Conservation (phyloP, 1,140 invertebrate genomes). For the Reticulitermes speratus region DNA sequence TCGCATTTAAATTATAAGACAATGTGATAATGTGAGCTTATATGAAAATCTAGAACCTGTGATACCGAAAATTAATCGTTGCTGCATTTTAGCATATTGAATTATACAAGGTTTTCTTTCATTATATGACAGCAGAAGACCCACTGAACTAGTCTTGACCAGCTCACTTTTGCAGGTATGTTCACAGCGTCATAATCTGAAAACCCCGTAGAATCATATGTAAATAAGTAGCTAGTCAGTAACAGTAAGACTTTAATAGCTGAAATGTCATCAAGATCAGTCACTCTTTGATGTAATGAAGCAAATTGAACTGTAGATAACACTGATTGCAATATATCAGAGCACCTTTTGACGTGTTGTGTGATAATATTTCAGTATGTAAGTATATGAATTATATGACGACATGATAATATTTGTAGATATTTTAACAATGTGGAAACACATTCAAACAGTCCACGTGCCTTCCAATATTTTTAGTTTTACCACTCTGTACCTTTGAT, state of each 20-base stretch:
- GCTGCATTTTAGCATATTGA: background rate
- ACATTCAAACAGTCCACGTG: background rate
- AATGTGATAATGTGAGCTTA: background rate
- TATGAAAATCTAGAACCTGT: background rate
- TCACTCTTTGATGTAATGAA: too few relatives aligned
- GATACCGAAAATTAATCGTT: conserved; percentile 1
- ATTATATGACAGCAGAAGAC: too few relatives aligned
- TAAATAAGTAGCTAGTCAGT: background rate
- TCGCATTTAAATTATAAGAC: too few relatives aligned
- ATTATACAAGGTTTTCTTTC: background rate
- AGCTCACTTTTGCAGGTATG: too few relatives aligned
- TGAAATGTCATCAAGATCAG: too few relatives aligned
- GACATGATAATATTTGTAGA: background rate
- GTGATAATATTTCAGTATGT: background rate
- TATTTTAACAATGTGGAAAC: background rate
- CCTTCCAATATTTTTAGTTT: too few relatives aligned
- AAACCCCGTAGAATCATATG: background rate
- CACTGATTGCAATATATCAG: background rate
- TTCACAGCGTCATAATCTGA: too few relatives aligned
- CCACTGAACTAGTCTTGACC: too few relatives aligned
- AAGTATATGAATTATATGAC: background rate
- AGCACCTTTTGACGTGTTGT: background rate
- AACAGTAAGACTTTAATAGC: background rate
- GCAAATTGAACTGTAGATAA: too few relatives aligned
- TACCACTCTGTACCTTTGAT: too few relatives aligned